Percentiles rank a stretch among this genome's conserved stretches.
Conservation (phyloP, 2,113 vertebrate species). For the Ornithorhynchus anatinus region DNA sequence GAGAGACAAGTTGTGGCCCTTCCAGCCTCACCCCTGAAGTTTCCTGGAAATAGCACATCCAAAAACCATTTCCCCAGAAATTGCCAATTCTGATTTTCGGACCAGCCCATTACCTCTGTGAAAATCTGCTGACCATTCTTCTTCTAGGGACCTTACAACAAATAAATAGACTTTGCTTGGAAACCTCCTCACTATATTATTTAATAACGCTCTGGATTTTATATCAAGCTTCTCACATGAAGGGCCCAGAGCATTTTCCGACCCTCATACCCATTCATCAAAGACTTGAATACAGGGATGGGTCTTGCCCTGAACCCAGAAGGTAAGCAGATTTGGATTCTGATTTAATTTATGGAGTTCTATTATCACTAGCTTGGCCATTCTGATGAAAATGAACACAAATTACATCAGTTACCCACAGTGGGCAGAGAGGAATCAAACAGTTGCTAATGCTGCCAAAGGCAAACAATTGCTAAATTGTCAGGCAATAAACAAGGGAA, state of each 20-base stretch:
- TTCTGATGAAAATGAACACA: neutral
- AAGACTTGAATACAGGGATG: slow-evolving; percentile 19
- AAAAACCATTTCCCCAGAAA: no score
- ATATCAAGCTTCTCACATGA: slow-evolving; percentile 14
- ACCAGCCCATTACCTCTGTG: no score
- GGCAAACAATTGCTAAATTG: neutral
- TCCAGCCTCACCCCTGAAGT: no score
- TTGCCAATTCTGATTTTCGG: no score
- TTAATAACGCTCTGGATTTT: slow-evolving; percentile 15
- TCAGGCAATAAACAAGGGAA: neutral
- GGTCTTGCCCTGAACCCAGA: slow-evolving; percentile 18
- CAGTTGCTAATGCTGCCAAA: neutral
- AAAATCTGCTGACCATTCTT: no score
- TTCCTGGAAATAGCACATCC: no score
- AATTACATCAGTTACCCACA: neutral
- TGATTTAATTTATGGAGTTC: slow-evolving; percentile 5
- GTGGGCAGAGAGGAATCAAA: neutral
- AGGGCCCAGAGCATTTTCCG: slow-evolving; percentile 21
- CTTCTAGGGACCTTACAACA: neutral
- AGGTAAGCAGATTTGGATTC: slow-evolving; percentile 21
- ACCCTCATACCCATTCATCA: slow-evolving; percentile 18
- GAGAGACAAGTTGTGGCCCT: no score
- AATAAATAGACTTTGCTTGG: neutral
- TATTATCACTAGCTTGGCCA: neutral
- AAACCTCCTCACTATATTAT: neutral